Base-by-base conservation (phyloP, 2,113 vertebrate species). In the Ivindomyrus marchei region DNA sequence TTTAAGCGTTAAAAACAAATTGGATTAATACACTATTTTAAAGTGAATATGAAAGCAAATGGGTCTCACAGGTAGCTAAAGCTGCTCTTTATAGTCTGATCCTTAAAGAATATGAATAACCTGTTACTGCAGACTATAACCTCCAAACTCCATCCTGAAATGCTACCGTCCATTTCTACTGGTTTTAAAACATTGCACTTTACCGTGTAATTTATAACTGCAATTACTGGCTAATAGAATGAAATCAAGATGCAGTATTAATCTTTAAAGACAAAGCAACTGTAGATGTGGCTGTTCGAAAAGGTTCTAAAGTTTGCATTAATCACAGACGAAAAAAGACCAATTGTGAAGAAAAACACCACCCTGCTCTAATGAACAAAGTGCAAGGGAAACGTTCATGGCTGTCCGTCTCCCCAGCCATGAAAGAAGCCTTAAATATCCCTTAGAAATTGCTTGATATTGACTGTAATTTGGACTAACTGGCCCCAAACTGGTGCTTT, bases 201-300 rank as follows among this genome's bases (percentile, higher is more conserved):
- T 85, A n/a, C 21, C 19, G 11, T 11, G 39, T 85, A n/a, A 85
- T 85, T 85, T 85, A 85, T 85, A 85, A 85, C 42, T 47, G 83
- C 42, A 47, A 85, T 85, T 85, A 85, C 83, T 3, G 4, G 39
- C 19, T 46, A 85, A 47, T n/a, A 47, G 21, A n/a, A n/a, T 24
- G 21, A 47, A 85, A 85, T 85, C 45, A 85, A 85, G 83, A 85
- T 85, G 45, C 83, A 85, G 42, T 47, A 47, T 85, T 47, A 85
- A n/a, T 47, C 83, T 85, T 85, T 24, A 45, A 83, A 19, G 74
- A 47, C 39, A 85, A 85, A 85, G 83, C 83, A 47, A 85, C 6
- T n/a, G 9, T 46, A 5, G 46, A 85, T 85, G 83, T 46, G 8
- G 42, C 83, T 24, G 80, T 77, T 36, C 3, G 6, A 47, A 85